A percentile compares a stretch with the other conserved stretches of the same genome.
These are phyloP conservation scores for Centropyge bicolor DNA, from an alignment of 2,797 vertebrate genomes.

Conservation along the genomic window DNA sequence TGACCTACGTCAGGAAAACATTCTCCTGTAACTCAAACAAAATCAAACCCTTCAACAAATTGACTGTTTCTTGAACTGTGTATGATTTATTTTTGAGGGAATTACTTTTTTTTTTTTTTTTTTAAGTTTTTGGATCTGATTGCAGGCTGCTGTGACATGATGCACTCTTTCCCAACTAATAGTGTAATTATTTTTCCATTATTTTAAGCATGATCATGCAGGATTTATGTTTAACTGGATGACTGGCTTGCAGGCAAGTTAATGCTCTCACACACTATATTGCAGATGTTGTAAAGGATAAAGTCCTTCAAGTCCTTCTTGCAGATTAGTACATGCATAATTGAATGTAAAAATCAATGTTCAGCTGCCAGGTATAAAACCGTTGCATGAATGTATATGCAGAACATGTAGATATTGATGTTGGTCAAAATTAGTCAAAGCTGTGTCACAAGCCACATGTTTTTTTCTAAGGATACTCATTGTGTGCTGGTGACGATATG, in stretches of 20 bases:
- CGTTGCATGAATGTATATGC: not conserved
- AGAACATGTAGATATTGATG: not conserved
- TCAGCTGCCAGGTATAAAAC: not conserved
- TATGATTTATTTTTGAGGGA: not conserved
- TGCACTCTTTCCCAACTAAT: not conserved
- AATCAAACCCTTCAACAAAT: not conserved
- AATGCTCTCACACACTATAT: not conserved
- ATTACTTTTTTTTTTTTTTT: too few relatives aligned
- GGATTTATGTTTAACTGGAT: slow-evolving; percentile 30
- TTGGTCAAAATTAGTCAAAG: not conserved
- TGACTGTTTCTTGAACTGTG: not conserved
- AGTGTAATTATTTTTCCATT: not conserved
- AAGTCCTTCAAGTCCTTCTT: not conserved
- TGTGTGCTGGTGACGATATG: not conserved
- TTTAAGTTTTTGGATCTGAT: not conserved
- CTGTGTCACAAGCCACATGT: not conserved
- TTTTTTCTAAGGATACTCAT: not conserved
- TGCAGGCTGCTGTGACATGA: not conserved
- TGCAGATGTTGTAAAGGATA: not conserved
- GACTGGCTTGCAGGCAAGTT: not conserved
- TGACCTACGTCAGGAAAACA: slow-evolving; percentile 58
- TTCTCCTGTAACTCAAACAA: slow-evolving; percentile 57
- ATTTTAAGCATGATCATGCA: slow-evolving; percentile 1
- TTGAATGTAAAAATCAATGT: not conserved
- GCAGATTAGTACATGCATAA: not conserved